Evolutionary conservation across 1,140 invertebrate species (phyloP).

Genomic region (Drosophila elegans): DNA sequence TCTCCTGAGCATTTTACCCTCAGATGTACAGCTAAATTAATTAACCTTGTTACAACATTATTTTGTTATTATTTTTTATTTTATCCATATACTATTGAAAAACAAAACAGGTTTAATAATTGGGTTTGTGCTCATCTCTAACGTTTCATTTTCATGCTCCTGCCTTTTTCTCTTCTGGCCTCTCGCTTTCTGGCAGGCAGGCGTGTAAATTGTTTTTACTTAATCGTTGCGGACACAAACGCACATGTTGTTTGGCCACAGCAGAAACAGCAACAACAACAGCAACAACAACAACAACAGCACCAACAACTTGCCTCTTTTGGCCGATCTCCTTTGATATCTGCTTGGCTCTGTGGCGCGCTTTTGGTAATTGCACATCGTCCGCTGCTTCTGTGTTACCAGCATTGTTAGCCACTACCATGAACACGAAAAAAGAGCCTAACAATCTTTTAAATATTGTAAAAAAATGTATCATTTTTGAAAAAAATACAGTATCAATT

Average conservation of each 20-base stretch:
- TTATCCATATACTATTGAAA: too few species aligned
- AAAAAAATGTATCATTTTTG: too few species aligned
- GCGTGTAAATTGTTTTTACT: conserved; percentile 84
- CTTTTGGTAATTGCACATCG: conserved; percentile 75
- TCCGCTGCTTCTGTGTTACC: conserved; percentile 71
- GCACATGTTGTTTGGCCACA: conserved; percentile 71
- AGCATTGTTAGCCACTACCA: conserved; percentile 17
- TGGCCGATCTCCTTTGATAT: conserved; percentile 66
- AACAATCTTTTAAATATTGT: too few species aligned
- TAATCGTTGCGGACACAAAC: conserved; percentile 82
- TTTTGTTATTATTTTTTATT: too few species aligned
- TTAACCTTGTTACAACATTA: too few species aligned
- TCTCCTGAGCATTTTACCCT: too few species aligned
- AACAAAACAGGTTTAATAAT: too few species aligned
- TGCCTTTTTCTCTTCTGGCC: conserved; percentile 10
- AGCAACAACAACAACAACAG: too few species aligned
- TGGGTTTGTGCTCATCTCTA: conserved; percentile 15
- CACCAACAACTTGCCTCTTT: conserved; percentile 25
- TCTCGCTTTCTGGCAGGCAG: conserved; percentile 65
- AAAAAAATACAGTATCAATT: too few species aligned
- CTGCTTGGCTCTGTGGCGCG: conserved; percentile 57
- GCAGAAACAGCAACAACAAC: background rate
- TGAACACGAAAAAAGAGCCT: conserved; percentile 5
- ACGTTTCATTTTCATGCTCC: conserved; percentile 22
- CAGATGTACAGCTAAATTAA: too few species aligned